phyloP scores from a whole-genome alignment of 2,888 invertebrate genomes.

The Parascotia fuliginaria region DNA sequence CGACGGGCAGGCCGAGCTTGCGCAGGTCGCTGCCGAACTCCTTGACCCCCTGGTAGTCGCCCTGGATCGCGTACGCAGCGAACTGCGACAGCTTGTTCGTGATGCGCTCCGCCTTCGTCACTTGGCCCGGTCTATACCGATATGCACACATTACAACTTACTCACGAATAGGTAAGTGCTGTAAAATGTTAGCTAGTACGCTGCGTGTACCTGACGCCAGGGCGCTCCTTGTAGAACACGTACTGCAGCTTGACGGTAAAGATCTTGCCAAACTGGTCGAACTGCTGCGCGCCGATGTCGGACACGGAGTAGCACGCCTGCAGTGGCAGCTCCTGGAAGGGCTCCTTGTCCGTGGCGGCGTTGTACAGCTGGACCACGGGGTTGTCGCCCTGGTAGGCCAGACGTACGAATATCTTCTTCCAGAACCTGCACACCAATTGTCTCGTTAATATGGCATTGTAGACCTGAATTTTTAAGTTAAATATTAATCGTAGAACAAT shows the following conservation, averaged over 20 bases:
- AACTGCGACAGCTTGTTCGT: conserved; percentile 97
- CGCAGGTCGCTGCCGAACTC: conserved; percentile 97
- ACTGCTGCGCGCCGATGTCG: conserved; percentile 98
- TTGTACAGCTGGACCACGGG: conserved; percentile 95
- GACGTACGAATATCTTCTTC: conserved; percentile 97
- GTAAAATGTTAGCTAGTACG: no score
- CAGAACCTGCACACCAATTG: conserved; percentile 88
- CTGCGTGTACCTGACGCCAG: conserved; percentile 89
- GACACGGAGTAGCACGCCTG: conserved; percentile 98
- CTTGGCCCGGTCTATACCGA: conserved; percentile 92
- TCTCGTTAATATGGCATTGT: no score
- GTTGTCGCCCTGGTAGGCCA: conserved; percentile 92
- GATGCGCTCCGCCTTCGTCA: conserved; percentile 96
- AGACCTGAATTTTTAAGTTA: no score
- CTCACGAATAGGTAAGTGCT: no score
- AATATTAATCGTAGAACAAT: no score
- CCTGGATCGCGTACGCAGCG: conserved; percentile 96
- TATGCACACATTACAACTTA: no score
- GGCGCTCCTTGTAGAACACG: conserved; percentile 98
- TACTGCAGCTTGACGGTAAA: conserved; percentile 99
- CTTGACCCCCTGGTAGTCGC: conserved; percentile 96
- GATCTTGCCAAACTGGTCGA: conserved; percentile 99
- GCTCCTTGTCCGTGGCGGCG: conserved; percentile 93
- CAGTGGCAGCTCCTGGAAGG: conserved; percentile 97
- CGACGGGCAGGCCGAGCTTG: conserved; percentile 97